Percentiles rank a stretch among this genome's conserved stretches.
Evolutionary conservation across 2,888 invertebrate species (phyloP).

Genomic region (Monoplex corrugatus): DNA sequence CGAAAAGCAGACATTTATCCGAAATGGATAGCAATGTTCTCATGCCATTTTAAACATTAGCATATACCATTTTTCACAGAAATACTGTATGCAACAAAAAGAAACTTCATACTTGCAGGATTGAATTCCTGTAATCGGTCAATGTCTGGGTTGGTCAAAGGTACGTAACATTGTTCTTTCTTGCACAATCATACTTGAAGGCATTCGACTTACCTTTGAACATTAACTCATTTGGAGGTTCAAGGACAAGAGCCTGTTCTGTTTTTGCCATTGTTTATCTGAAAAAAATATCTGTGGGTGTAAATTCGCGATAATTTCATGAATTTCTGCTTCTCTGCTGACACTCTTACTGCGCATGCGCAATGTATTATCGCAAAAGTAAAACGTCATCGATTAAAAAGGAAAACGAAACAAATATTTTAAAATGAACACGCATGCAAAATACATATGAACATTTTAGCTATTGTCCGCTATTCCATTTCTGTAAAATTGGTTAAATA

Average conservation of each 20-base stretch:
- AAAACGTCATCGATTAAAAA: constrained; percentile 13
- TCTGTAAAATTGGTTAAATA: no score
- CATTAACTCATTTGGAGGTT: constrained; percentile 76
- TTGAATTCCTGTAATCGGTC: neutral
- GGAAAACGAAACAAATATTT: constrained; percentile 21
- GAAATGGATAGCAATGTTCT: no score
- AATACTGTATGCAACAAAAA: neutral
- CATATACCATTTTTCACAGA: no score
- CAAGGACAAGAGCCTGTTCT: constrained; percentile 75
- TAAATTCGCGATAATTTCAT: constrained; percentile 53
- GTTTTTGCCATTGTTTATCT: constrained; percentile 68
- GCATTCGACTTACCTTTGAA: constrained; percentile 77
- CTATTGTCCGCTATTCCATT: no score
- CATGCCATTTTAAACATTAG: neutral
- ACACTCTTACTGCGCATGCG: constrained; percentile 70
- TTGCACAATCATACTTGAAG: neutral
- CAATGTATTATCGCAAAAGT: constrained; percentile 54
- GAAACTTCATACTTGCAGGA: neutral
- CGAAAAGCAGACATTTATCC: no score
- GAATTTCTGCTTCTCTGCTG: constrained; percentile 65
- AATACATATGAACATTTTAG: no score
- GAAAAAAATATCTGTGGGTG: neutral
- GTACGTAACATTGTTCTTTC: neutral
- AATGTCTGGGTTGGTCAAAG: constrained; percentile 25
- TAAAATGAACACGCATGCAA: no score